Evolutionary conservation across 2,113 vertebrate genomes (phyloP).

Genomic region (Pteropus alecto): DNA sequence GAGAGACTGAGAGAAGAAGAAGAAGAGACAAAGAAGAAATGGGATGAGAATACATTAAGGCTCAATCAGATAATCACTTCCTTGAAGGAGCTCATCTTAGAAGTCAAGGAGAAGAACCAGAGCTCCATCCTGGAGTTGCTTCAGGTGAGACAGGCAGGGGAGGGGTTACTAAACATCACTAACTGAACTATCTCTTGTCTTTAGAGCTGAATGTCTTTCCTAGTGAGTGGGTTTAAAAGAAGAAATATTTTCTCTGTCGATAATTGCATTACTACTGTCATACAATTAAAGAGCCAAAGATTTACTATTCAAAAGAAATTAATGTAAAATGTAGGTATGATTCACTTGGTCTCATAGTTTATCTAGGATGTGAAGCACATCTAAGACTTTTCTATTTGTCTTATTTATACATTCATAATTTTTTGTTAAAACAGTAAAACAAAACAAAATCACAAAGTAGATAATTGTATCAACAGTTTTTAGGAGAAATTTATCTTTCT

Average conservation of each 20-base stretch:
- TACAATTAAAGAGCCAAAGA: not conserved
- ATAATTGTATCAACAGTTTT: not conserved
- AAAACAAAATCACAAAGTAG: not conserved
- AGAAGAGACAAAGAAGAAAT: not conserved
- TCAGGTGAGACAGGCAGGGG: not conserved
- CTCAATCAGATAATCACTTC: not conserved
- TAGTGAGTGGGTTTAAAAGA: not conserved
- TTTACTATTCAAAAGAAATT: not conserved
- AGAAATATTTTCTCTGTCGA: not conserved
- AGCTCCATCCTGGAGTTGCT: conserved; percentile 10
- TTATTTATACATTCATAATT: not conserved
- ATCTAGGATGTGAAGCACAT: not conserved
- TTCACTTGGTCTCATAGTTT: not conserved
- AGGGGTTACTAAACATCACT: too few species aligned
- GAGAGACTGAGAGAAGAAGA: conserved; percentile 39
- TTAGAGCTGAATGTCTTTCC: not conserved
- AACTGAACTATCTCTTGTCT: not conserved
- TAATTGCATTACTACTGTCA: not conserved
- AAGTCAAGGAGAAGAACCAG: conserved; percentile 2
- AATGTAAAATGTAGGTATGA: not conserved
- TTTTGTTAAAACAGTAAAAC: not conserved
- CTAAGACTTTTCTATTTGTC: not conserved
- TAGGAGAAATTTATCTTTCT: not conserved
- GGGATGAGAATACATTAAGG: not conserved
- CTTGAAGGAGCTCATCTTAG: not conserved